These are phyloP conservation scores for Tetragnatha versicolor DNA, from an alignment of 1,140 invertebrate genomes.

Conservation along the genomic window DNA sequence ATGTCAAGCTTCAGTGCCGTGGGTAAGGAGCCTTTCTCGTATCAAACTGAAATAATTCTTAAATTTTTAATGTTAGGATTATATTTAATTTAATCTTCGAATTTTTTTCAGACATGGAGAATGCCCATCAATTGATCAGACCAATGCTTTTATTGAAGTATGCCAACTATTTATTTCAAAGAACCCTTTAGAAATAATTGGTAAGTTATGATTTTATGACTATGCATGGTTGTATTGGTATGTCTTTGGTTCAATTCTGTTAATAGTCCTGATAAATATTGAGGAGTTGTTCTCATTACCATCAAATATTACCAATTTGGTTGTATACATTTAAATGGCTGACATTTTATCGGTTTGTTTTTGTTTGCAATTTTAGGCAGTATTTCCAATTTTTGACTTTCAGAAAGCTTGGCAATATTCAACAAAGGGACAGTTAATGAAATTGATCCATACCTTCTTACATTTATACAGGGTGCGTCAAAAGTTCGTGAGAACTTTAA, in stretches of 20 bases:
- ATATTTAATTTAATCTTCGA: conserved; percentile 16
- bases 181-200: conserved; percentile 57
- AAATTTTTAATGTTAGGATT: background rate
- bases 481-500: too few relatives aligned
- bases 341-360: too few relatives aligned
- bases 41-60: conserved; percentile 44
- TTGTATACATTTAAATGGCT: too few relatives aligned
- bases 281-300: too few relatives aligned
- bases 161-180: conserved; percentile 60
- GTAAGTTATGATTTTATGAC: conserved; percentile 29
- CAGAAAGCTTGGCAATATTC: too few relatives aligned
- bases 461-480: too few relatives aligned
- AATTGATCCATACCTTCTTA: too few relatives aligned
- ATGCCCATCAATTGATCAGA: conserved; percentile 62
- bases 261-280: too few relatives aligned
- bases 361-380: too few relatives aligned
- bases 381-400: too few relatives aligned
- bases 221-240: background rate
- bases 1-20: conserved; percentile 85
- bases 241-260: background rate
- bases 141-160: conserved; percentile 60
- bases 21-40: conserved; percentile 73
- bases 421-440: too few relatives aligned
- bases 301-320: too few relatives aligned
- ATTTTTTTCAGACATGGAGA: conserved; percentile 62